phyloP scores from a whole-genome alignment of 1,140 invertebrate species.

The Spodoptera frugiperda region DNA sequence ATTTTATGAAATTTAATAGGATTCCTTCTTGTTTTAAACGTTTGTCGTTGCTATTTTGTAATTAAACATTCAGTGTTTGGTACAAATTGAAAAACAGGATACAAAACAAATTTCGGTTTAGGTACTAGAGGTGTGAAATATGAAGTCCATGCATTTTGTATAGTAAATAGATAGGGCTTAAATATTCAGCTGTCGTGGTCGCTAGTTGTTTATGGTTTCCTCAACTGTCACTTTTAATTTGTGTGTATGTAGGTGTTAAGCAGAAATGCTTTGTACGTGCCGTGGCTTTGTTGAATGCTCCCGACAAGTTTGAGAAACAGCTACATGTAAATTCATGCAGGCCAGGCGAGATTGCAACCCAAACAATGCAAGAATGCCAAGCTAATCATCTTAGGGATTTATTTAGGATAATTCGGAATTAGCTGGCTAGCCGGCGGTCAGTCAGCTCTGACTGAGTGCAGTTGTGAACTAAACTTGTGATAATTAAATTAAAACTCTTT shows the following conservation, averaged over 20 bases:
- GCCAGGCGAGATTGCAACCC: no score
- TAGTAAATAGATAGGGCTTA: no score
- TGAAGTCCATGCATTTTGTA: no score
- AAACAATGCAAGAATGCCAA: no score
- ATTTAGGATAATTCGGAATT: no score
- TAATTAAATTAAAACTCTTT: not conserved
- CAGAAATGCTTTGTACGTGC: not conserved
- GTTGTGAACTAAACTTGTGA: no score
- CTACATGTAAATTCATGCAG: no score
- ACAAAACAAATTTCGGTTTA: not conserved
- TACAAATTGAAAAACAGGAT: not conserved
- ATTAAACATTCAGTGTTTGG: not conserved
- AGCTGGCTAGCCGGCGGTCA: no score
- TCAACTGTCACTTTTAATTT: not conserved
- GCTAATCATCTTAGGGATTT: no score
- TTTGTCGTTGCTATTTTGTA: not conserved
- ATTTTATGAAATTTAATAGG: not conserved
- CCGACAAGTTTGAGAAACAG: no score
- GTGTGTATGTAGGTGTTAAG: not conserved
- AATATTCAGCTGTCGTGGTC: not conserved
- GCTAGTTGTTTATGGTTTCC: slow-evolving; percentile 2
- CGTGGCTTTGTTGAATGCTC: no score
- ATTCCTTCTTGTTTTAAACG: not conserved
- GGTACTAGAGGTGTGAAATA: not conserved
- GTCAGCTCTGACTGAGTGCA: not conserved